Conservation (phyloP, 2,797 vertebrate genomes). For the Sebastes taczanowskii region DNA sequence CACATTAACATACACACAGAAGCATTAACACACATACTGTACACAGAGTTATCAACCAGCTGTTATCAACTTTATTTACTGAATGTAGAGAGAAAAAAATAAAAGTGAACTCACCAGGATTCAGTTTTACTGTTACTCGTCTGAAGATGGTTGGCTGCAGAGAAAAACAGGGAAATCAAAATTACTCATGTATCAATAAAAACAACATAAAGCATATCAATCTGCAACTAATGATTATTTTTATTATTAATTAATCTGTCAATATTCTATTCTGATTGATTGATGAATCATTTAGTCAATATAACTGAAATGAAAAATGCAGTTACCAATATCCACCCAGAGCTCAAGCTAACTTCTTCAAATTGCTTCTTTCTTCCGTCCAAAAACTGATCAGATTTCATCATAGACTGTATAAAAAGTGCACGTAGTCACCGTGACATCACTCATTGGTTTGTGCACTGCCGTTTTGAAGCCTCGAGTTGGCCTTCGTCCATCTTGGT, state of each 20-base stretch:
- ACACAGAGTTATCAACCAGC: not conserved
- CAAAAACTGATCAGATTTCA: not conserved
- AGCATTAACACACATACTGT: not conserved
- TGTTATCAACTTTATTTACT: not conserved
- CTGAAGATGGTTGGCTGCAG: constrained; percentile 92
- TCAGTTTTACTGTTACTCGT: constrained; percentile 82
- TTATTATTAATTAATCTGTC: not conserved
- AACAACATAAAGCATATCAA: not conserved
- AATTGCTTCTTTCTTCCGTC: not conserved
- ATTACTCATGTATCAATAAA: not conserved
- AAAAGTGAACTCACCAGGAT: constrained; percentile 82
- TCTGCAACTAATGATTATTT: not conserved
- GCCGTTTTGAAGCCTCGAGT: no score
- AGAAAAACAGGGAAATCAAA: constrained; percentile 25
- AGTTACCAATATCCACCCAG: fast-evolving
- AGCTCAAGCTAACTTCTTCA: not conserved
- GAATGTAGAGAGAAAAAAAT: not conserved
- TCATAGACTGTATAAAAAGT: no score
- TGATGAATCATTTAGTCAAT: not conserved
- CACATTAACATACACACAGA: not conserved
- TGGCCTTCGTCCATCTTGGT: no score
- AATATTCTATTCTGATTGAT: not conserved
- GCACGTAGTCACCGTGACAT: no score
- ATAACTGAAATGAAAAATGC: not conserved
- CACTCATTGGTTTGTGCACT: no score